Percentiles rank a stretch among this genome's conserved stretches.
phyloP scores from a whole-genome alignment of 2,113 vertebrate species.

The Pelmatolapia mariae region DNA sequence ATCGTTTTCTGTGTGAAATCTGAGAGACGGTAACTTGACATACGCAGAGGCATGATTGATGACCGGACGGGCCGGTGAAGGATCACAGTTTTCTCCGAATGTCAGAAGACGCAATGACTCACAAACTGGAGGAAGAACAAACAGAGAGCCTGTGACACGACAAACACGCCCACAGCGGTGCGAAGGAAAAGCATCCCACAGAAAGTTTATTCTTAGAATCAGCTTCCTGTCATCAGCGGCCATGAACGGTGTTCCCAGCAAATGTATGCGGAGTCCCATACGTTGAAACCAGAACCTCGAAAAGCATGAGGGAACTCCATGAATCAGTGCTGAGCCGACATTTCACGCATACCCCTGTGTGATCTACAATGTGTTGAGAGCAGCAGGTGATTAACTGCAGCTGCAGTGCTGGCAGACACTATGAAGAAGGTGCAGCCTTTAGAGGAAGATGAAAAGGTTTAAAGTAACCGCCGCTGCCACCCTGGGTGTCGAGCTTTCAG shows the following conservation, averaged over 20 bases:
- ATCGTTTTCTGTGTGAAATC: background rate
- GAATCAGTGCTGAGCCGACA: conserved; percentile 26
- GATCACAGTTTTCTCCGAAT: background rate
- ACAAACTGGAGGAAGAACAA: background rate
- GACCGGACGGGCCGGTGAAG: background rate
- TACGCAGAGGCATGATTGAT: background rate
- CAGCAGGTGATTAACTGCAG: background rate
- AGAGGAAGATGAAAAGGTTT: background rate
- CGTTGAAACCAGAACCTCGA: conserved; percentile 30
- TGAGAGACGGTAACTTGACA: background rate
- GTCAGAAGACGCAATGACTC: background rate
- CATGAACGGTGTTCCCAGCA: conserved; percentile 9
- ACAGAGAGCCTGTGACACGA: background rate
- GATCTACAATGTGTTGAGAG: conserved; percentile 10
- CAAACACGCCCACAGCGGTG: background rate
- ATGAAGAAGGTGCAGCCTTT: background rate
- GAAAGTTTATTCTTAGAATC: conserved; percentile 30
- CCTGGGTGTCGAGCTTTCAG: background rate
- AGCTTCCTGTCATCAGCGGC: conserved; percentile 23
- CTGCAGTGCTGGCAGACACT: background rate
- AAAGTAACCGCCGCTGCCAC: background rate
- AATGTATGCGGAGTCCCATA: background rate
- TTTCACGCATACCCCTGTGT: background rate
- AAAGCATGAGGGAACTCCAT: background rate
- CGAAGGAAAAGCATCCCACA: conserved; percentile 4